Evolutionary conservation across 2,797 vertebrate genomes (phyloP).

Genomic region (Eidolon dupreanum): DNA sequence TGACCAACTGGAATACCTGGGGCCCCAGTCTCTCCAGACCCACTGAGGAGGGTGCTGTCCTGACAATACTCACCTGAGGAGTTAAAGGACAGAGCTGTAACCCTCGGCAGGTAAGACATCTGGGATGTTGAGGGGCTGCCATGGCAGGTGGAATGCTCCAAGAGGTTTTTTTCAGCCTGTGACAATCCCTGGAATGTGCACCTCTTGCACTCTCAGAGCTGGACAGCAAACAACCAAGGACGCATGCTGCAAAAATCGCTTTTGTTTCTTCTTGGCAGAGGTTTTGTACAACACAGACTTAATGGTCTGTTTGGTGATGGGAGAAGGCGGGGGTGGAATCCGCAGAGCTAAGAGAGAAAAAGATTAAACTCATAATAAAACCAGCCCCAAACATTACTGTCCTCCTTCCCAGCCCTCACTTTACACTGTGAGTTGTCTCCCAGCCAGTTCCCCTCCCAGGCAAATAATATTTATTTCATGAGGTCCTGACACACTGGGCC

Average conservation of each 20-base stretch:
- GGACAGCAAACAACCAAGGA: neutral
- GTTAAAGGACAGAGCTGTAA: neutral
- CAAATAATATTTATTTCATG: slow-evolving; percentile 79
- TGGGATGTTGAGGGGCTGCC: neutral
- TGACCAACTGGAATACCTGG: neutral
- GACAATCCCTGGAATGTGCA: neutral
- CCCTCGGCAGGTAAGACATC: neutral
- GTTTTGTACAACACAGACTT: neutral
- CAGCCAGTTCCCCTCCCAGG: slow-evolving; percentile 77
- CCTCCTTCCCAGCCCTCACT: neutral
- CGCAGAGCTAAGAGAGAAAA: slow-evolving; percentile 51
- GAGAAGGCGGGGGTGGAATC: neutral
- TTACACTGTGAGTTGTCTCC: slow-evolving; percentile 54
- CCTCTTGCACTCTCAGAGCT: slow-evolving; percentile 47
- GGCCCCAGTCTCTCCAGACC: neutral
- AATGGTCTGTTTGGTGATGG: neutral
- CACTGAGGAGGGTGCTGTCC: neutral
- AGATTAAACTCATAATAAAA: slow-evolving; percentile 76
- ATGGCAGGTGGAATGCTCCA: neutral
- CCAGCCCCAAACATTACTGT: slow-evolving; percentile 68
- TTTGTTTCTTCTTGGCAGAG: slow-evolving; percentile 60
- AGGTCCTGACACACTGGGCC: slow-evolving; percentile 76
- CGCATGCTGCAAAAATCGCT: slow-evolving; percentile 7
- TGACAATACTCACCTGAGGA: accelerated
- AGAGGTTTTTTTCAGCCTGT: neutral